A percentile compares a stretch with the other conserved stretches of the same genome.
Evolutionary conservation across 2,888 invertebrate genomes (phyloP).

Genomic region (Ochropleura leucogaster): DNA sequence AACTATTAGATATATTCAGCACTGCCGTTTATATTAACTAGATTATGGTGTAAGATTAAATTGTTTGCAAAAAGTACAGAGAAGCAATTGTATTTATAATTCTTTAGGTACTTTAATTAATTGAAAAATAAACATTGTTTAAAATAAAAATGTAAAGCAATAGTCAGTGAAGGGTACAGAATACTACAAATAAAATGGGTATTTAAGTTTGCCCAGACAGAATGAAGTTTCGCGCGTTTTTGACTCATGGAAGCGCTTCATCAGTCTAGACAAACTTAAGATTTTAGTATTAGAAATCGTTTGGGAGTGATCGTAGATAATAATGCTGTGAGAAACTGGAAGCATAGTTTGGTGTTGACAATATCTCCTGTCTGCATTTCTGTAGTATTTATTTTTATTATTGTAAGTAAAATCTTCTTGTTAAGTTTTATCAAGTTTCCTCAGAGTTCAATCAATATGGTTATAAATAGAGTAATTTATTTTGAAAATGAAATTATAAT

Average conservation of each 20-base stretch:
- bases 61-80: slow-evolving; percentile 24
- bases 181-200: slow-evolving; percentile 16
- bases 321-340: slow-evolving; percentile 20
- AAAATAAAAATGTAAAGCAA: slow-evolving; percentile 38
- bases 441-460: slow-evolving; percentile 53
- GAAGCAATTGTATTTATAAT: slow-evolving; percentile 13
- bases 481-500: slow-evolving; percentile 66
- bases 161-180: slow-evolving; percentile 15
- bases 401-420: slow-evolving; percentile 68
- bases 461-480: slow-evolving; percentile 56
- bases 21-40: slow-evolving; percentile 11
- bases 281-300: slow-evolving; percentile 27
- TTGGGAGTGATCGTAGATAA: slow-evolving; percentile 33
- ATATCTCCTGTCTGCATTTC: slow-evolving; percentile 62
- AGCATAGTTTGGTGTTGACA: slow-evolving; percentile 33
- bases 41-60: slow-evolving; percentile 7
- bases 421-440: slow-evolving; percentile 73
- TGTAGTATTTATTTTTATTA: slow-evolving; percentile 65
- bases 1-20: background rate
- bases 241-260: background rate
- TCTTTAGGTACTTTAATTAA: background rate
- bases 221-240: background rate
- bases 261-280: slow-evolving; percentile 5
- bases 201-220: slow-evolving; percentile 1
- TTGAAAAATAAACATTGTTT: slow-evolving; percentile 3